These are phyloP conservation scores for Osmoderma eremita DNA, from an alignment of 2,888 invertebrate species.

Conservation along the genomic window DNA sequence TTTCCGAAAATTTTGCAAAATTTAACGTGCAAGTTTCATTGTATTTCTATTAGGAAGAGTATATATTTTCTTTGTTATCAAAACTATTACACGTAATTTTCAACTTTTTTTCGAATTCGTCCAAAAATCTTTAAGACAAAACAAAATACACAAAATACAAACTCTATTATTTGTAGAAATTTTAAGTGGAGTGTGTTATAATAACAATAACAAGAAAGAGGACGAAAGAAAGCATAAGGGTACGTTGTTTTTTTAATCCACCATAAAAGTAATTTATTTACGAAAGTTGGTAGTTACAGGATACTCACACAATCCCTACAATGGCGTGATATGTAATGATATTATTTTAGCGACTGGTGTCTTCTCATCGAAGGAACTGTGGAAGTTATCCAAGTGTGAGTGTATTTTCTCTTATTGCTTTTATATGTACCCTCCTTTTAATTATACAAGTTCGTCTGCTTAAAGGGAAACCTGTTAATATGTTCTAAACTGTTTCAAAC, in stretches of 20 bases:
- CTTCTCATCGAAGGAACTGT: slow-evolving; percentile 99
- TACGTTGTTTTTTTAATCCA: slow-evolving; percentile 57
- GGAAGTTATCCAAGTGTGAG: slow-evolving; percentile 91
- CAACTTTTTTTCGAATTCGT: neutral
- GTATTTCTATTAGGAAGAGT: neutral
- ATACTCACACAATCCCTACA: slow-evolving; percentile 95
- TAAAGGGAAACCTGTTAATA: no score
- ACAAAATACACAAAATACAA: slow-evolving; percentile 1
- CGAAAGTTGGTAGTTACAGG: slow-evolving; percentile 65
- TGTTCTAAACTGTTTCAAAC: no score
- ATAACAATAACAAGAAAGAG: slow-evolving; percentile 76
- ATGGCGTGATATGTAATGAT: slow-evolving; percentile 98
- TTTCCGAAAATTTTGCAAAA: no score
- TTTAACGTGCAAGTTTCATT: neutral
- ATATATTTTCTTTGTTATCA: neutral
- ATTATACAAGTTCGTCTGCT: no score
- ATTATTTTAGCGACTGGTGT: slow-evolving; percentile 99
- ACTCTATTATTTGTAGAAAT: slow-evolving; percentile 71
- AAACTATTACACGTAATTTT: neutral
- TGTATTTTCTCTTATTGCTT: slow-evolving; percentile 41
- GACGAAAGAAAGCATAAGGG: slow-evolving; percentile 82
- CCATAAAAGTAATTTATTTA: slow-evolving; percentile 40
- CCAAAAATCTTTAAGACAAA: slow-evolving; percentile 1
- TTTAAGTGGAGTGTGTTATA: slow-evolving; percentile 79
- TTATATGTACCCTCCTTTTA: no score